Evolutionary conservation across 2,797 vertebrate species (phyloP).

Genomic region (Semotilus atromaculatus): DNA sequence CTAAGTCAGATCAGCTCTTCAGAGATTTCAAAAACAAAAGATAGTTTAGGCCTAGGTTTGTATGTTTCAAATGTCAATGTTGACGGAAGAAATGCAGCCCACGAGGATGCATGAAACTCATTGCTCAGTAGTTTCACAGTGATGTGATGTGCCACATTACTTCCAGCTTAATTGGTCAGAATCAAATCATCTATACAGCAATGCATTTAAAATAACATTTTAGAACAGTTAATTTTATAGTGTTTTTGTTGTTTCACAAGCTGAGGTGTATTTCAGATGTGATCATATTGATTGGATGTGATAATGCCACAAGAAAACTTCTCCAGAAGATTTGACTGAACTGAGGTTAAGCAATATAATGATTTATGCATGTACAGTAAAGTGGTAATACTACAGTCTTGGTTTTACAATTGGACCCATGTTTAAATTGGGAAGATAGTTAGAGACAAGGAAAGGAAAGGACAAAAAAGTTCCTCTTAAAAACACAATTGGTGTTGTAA

Average conservation of each 20-base stretch:
- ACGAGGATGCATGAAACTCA: background rate
- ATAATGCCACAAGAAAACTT: background rate
- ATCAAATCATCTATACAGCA: background rate
- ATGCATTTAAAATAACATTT: background rate
- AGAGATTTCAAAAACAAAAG: slow-evolving; percentile 6
- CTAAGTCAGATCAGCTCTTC: background rate
- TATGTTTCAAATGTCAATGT: background rate
- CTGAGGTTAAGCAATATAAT: background rate
- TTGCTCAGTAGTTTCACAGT: background rate
- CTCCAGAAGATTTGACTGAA: background rate
- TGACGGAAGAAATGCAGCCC: background rate
- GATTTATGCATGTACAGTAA: background rate
- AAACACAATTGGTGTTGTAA: slow-evolving; percentile 2
- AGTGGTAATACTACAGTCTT: background rate
- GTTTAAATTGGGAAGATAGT: background rate
- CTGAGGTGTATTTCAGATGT: background rate
- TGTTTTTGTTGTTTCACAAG: background rate
- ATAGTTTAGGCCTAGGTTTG: background rate
- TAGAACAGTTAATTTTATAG: background rate
- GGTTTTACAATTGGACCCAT: background rate
- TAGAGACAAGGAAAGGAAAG: background rate
- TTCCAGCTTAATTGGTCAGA: background rate
- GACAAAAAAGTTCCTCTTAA: background rate
- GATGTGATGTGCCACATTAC: background rate
- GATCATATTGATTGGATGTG: background rate